Percentiles rank a stretch among this genome's conserved stretches.
Conservation (phyloP, 2,888 invertebrate genomes). For the Agrotis clavis region DNA sequence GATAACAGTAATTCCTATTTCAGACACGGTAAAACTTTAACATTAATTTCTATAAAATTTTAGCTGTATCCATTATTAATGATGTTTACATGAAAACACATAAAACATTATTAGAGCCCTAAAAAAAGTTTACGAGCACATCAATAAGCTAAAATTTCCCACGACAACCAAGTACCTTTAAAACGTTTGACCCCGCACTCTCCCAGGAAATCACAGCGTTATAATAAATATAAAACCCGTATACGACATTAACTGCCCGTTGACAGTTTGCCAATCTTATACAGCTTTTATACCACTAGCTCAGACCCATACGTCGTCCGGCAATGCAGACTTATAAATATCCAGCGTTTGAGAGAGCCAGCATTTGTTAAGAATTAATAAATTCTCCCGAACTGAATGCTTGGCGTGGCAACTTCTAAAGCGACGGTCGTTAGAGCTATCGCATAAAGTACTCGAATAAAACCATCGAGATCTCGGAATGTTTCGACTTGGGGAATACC, state of each 20-base stretch:
- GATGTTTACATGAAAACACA: background rate
- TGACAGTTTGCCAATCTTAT: conserved; percentile 57
- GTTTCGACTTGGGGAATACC: conserved; percentile 35
- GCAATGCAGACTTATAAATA: conserved; percentile 60
- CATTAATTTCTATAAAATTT: background rate
- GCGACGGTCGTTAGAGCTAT: conserved; percentile 49
- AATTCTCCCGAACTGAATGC: conserved; percentile 49
- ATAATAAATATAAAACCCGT: conserved; percentile 43
- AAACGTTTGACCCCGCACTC: conserved; percentile 24
- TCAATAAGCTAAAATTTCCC: background rate
- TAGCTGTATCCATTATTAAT: background rate
- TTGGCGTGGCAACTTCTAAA: conserved; percentile 41
- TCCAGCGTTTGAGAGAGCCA: conserved; percentile 31
- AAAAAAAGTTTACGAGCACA: background rate
- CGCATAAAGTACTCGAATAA: conserved; percentile 47
- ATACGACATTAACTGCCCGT: conserved; percentile 37
- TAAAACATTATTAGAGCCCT: background rate
- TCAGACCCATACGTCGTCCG: conserved; percentile 17
- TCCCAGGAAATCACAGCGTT: conserved; percentile 28
- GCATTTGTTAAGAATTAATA: conserved; percentile 58
- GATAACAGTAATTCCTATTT: background rate
- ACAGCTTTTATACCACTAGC: conserved; percentile 37
- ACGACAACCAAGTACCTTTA: conserved; percentile 12
- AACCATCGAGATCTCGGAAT: conserved; percentile 42
- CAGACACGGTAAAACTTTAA: background rate